Base-by-base conservation (phyloP, 2,888 invertebrate genomes). In the Nebria brevicollis region DNA sequence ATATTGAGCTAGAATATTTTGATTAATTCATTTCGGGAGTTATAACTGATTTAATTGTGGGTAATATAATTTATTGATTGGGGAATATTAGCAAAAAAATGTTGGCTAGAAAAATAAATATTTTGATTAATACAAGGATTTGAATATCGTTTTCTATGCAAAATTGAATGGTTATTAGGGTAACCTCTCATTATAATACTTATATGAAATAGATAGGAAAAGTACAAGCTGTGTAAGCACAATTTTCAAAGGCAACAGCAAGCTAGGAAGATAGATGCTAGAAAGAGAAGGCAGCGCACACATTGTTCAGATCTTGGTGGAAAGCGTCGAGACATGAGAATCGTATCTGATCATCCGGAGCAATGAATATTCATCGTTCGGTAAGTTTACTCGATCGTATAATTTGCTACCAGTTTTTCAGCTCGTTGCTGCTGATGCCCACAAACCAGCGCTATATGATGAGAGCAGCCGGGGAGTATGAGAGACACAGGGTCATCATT, bases 281-380 rank as follows among this genome's bases (percentile, higher is more conserved):
- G 70, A 70, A 34, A 25, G 72, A 15, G 42, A 42, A 13, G 0
- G 68, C 68, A 68, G 15, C 75, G 83, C 81, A 82, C 81, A 82
- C 80, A 84, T 83, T 82, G 83, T 83, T 83, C 82, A 83, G 83
- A 83, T 83, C 82, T 79, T 77, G 78, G 54, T 43, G 83, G 84
- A 83, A 85, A 84, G 85, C 85, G 85, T 84, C 84, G 85, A 85
- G 84, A 84, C 86, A 84, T 86, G 85, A 85, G 85, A 86, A 85
- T 86, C 84, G 84, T 83, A 85, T 84, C 84, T 84, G 86, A 86
- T 86, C 86, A 85, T 83, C 84, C 84, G 81, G 84, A 83, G 82
- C 83, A 83, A 85, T 86, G 86, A 86, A 86, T 86, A 86, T 86
- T 86, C 85, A 86, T 85, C 82, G 73, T 75, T 77, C 75, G 82